Evolutionary conservation across 2,797 vertebrate genomes (phyloP), one percentile per base, ranked within the genome.

Genomic region (Aselliscus stoliczkanus): DNA sequence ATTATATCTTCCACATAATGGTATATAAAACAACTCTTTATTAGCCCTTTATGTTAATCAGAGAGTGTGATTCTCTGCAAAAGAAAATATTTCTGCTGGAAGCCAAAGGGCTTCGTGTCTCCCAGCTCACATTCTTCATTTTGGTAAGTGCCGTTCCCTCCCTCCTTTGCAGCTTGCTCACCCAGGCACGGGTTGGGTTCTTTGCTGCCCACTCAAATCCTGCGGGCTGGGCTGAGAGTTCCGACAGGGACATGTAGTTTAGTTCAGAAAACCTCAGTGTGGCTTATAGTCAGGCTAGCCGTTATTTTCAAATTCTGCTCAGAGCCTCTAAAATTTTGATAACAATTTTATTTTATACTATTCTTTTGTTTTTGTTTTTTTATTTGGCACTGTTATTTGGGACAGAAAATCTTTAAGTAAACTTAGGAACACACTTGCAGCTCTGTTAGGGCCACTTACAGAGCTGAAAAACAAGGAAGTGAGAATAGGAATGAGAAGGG

Each of bases 341-440:
- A 60, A 34, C 65, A 37, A 52, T 75, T 83, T 62, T 65, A 87
- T n/a, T 39, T 29, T 25, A 42, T 42, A 42, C 42, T 42, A 42
- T n/a, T n/a, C n/a, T n/a, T n/a, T n/a, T n/a, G n/a, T n/a, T n/a
- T n/a, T n/a, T n/a, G n/a, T n/a, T n/a, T n/a, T n/a, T 80, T 93
- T 97, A 54, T 42, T 65, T 96, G 80, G 64, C 75, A 87, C 82
- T 84, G 95, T 92, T 50, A 79, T 85, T 88, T 88, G 75, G 64
- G 60, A 39, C 39, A 62, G 64, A 76, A 95, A 65, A 87, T 76
- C 67, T 69, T 81, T 23, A n/a, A 52, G 70, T 93, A 88, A 96
- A 88, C 73, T 42, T 88, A 34, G 34, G 69, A 81, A 69, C 7
- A 31, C 42, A 50, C 69, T 50, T 92, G 31, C n/a, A 29, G 12